Conservation (phyloP, 2,888 invertebrate genomes). For the Apodemia hepburni region DNA sequence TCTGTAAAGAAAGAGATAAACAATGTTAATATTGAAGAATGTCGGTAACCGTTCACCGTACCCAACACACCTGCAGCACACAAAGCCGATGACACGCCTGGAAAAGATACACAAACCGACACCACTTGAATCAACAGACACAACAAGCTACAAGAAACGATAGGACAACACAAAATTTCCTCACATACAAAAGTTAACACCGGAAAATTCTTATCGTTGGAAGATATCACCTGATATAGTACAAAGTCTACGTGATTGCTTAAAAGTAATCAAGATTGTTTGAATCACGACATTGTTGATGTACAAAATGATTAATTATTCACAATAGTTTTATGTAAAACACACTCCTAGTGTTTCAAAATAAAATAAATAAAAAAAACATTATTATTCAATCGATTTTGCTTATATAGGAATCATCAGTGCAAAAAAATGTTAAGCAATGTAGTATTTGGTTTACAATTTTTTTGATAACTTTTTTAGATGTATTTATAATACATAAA, state of each 20-base stretch:
- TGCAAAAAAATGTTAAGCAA: too few relatives aligned
- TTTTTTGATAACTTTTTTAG: too few relatives aligned
- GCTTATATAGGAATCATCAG: too few relatives aligned
- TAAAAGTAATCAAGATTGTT: neutral
- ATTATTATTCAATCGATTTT: too few relatives aligned
- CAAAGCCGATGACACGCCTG: conserved; percentile 41
- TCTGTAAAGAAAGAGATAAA: conserved; percentile 76
- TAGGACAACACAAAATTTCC: conserved; percentile 19
- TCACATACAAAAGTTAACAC: neutral
- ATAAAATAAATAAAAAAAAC: too few relatives aligned
- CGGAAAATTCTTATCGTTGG: neutral
- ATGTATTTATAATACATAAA: too few relatives aligned
- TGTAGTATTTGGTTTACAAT: too few relatives aligned
- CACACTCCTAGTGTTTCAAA: too few relatives aligned
- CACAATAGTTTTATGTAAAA: too few relatives aligned
- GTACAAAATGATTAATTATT: neutral
- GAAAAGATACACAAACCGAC: conserved; percentile 48
- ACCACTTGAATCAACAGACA: conserved; percentile 54
- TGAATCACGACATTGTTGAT: neutral
- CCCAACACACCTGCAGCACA: conserved; percentile 46
- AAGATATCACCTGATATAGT: conserved; percentile 7
- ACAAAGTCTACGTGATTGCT: conserved; percentile 2
- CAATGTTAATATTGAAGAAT: conserved; percentile 43
- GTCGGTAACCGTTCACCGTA: conserved; percentile 54
- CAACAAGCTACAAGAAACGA: conserved; percentile 42